Evolutionary conservation across 2,113 vertebrate species (phyloP).

Genomic region (Brevimyrus niger): DNA sequence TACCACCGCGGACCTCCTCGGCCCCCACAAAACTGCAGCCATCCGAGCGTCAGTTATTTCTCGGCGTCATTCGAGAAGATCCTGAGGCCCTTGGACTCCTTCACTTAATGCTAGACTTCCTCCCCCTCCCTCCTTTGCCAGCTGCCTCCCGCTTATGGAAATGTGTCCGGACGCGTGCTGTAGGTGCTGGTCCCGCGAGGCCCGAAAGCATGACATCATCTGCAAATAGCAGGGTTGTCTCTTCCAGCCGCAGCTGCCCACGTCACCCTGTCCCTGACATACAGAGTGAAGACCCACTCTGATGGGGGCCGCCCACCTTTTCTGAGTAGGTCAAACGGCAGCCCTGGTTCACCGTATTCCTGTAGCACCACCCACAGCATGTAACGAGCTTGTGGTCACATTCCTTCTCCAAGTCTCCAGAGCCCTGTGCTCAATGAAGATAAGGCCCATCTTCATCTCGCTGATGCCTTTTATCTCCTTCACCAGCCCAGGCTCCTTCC

Average conservation of each 20-base stretch:
- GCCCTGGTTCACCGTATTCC: neutral
- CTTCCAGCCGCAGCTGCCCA: neutral
- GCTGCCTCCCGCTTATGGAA: neutral
- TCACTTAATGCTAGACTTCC: neutral
- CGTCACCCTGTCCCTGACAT: neutral
- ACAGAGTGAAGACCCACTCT: neutral
- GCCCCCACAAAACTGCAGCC: neutral
- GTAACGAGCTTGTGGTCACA: neutral
- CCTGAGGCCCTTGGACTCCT: neutral
- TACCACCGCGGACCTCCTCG: neutral
- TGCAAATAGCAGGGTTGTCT: neutral
- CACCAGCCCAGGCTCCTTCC: no score
- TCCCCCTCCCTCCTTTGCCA: neutral
- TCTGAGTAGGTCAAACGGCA: neutral
- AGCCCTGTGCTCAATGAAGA: neutral
- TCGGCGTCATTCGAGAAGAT: neutral
- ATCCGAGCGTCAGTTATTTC: neutral
- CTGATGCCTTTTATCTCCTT: no score
- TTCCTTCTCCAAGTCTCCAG: neutral
- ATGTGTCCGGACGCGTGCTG: neutral
- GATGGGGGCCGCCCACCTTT: neutral
- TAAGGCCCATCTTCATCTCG: no score
- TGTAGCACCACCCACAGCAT: neutral
- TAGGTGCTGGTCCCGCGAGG: neutral
- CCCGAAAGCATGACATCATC: neutral